Conservation (phyloP, 2,797 vertebrate species). For the Poeciliopsis paucimaculata region DNA sequence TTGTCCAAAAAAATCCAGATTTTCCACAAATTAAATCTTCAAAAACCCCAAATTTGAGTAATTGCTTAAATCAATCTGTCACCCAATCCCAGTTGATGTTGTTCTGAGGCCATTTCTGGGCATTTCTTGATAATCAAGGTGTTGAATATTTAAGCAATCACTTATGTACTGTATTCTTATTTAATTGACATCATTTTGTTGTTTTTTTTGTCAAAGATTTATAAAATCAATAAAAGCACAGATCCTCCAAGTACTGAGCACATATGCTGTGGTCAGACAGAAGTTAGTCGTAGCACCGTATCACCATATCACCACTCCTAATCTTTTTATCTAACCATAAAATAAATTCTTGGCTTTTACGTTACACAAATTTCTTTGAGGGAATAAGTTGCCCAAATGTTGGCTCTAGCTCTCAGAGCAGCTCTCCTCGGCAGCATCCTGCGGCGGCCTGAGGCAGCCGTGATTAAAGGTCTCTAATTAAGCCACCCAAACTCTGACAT, state of each 20-base stretch:
- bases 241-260: background rate
- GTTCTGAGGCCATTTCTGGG: background rate
- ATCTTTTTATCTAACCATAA: conserved; percentile 9
- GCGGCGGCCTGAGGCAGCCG: conserved; percentile 51
- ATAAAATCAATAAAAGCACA: background rate
- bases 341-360: conserved; percentile 13
- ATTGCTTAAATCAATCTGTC: too few relatives aligned
- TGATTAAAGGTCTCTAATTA: conserved; percentile 78
- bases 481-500: conserved; percentile 69
- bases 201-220: background rate
- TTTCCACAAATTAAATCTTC: too few relatives aligned
- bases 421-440: conserved; percentile 43
- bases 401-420: conserved; percentile 12
- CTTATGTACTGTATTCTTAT: background rate
- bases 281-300: background rate
- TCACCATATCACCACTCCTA: background rate
- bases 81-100: background rate
- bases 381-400: conserved; percentile 17
- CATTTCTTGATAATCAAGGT: background rate
- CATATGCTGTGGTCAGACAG: background rate
- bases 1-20: too few relatives aligned
- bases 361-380: conserved; percentile 24
- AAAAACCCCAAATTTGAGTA: too few relatives aligned
- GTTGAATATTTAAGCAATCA: too few relatives aligned
- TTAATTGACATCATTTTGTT: too few relatives aligned